A percentile compares a stretch with the other conserved stretches of the same genome.
Conservation (phyloP, 37 sponge, comb jelly and placozoan genomes). For the Halisarca cf. caerulea region DNA sequence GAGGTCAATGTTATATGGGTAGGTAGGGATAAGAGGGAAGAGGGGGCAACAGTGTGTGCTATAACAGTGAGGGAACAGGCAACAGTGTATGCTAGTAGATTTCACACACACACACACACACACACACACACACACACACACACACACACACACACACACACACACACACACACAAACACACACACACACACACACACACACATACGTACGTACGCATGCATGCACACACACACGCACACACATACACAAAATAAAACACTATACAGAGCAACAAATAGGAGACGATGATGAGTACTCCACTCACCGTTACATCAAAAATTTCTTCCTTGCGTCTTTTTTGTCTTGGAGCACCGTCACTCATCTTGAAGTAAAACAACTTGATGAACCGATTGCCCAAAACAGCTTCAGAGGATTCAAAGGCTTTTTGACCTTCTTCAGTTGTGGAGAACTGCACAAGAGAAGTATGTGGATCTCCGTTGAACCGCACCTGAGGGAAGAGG, state of each 20-base stretch:
- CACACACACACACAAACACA: too few species aligned
- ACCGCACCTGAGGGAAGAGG: slow-evolving; percentile 55
- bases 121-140: too few species aligned
- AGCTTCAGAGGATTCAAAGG: slow-evolving; percentile 83
- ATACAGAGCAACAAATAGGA: too few species aligned
- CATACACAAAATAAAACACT: too few species aligned
- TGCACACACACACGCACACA: not conserved
- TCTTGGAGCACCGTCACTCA: slow-evolving; percentile 9
- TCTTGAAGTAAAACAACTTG: slow-evolving; percentile 59
- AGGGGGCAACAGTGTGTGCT: too few species aligned
- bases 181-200: slow-evolving; percentile 2
- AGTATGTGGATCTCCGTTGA: slow-evolving; percentile 80
- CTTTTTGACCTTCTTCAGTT: slow-evolving; percentile 74
- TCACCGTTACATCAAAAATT: slow-evolving; percentile 20
- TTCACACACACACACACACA: too few species aligned
- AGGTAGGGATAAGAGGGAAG: too few species aligned
- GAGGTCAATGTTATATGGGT: too few species aligned
- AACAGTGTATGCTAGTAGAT: too few species aligned
- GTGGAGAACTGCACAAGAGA: slow-evolving; percentile 86
- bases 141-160: too few species aligned
- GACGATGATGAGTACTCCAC: not conserved
- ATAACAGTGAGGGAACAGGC: too few species aligned
- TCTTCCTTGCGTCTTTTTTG: not conserved
- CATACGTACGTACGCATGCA: not conserved
- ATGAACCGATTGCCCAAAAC: slow-evolving; percentile 86